phyloP scores from a whole-genome alignment of 2,113 vertebrate species.

The Tenrec ecaudatus region DNA sequence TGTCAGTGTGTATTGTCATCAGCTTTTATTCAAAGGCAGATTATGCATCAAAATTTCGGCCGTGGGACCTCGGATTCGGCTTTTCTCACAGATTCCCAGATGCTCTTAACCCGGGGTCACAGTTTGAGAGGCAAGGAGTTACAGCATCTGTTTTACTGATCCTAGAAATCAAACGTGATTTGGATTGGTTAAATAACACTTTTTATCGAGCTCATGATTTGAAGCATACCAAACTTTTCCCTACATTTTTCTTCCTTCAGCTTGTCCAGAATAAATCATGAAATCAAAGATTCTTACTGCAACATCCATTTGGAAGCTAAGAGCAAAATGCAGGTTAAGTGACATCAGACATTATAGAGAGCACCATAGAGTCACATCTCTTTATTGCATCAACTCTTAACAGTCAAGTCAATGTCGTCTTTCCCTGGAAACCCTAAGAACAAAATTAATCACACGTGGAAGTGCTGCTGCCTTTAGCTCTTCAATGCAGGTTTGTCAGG shows the following conservation, averaged over 20 bases:
- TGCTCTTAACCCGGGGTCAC: neutral
- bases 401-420: neutral
- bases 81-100: neutral
- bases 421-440: conserved; percentile 44
- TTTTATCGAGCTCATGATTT: neutral
- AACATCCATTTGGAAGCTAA: neutral
- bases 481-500: neutral
- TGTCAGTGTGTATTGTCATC: neutral
- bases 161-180: neutral
- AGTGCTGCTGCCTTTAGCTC: neutral
- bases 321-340: neutral
- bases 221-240: neutral
- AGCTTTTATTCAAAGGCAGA: neutral
- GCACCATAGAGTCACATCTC: neutral
- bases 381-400: neutral
- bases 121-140: neutral
- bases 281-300: neutral
- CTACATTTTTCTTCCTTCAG: neutral
- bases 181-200: neutral
- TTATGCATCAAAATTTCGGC: neutral
- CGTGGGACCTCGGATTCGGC: neutral
- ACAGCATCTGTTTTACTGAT: neutral
- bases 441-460: neutral
- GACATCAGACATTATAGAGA: neutral
- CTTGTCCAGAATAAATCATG: neutral